Evolutionary conservation across 2,113 vertebrate species (phyloP).

Genomic region (Geococcyx californianus): DNA sequence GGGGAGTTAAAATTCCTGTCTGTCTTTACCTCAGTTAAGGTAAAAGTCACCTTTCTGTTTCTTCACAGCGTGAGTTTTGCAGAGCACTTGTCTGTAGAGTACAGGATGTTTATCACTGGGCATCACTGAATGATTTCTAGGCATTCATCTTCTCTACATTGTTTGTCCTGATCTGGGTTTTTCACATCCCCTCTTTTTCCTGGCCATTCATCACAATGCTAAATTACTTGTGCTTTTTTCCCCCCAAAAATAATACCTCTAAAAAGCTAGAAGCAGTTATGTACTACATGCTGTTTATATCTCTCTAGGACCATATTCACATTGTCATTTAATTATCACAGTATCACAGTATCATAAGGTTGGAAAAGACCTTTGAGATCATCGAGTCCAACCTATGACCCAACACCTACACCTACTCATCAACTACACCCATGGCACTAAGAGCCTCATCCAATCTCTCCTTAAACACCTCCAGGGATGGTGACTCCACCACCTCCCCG

Average conservation of each 20-base stretch:
- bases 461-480: too few relatives aligned
- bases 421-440: too few relatives aligned
- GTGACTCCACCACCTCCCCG: too few relatives aligned
- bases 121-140: neutral
- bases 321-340: neutral
- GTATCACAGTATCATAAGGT: too few relatives aligned
- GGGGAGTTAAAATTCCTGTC: neutral
- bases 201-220: neutral
- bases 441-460: too few relatives aligned
- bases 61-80: neutral
- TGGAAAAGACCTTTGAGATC: too few relatives aligned
- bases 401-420: too few relatives aligned
- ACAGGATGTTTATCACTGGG: neutral
- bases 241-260: neutral
- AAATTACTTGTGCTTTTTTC: neutral
- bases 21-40: neutral
- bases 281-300: neutral
- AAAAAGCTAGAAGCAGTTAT: neutral
- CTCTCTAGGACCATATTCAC: neutral
- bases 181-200: neutral
- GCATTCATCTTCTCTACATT: neutral
- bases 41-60: neutral
- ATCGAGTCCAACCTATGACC: too few relatives aligned
- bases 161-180: neutral
- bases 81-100: neutral